phyloP scores from a whole-genome alignment of 1,140 invertebrate genomes.

The Parapsyche elsis region DNA sequence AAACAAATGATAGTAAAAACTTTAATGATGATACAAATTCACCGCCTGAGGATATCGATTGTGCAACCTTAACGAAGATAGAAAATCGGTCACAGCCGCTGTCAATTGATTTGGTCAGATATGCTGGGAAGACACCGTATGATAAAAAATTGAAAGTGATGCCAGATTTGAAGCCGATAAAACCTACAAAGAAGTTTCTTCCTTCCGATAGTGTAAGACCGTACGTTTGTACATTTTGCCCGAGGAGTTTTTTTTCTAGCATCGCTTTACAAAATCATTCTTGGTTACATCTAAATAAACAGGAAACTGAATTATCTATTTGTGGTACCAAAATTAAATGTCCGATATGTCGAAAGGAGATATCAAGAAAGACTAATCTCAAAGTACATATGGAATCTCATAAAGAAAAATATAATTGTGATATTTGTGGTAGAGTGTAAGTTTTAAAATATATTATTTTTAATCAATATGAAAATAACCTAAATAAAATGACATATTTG shows the following conservation, averaged over 20 bases:
- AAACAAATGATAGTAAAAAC: constrained; percentile 41
- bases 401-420: constrained; percentile 73
- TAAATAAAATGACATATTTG: too few species aligned
- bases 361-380: constrained; percentile 73
- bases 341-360: constrained; percentile 72
- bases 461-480: too few species aligned
- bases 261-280: constrained; percentile 64
- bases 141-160: constrained; percentile 44
- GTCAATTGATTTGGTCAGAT: constrained; percentile 47
- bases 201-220: constrained; percentile 57
- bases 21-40: constrained; percentile 8
- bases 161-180: constrained; percentile 58
- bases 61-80: constrained; percentile 39
- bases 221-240: constrained; percentile 60
- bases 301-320: constrained; percentile 54
- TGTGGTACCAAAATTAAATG: constrained; percentile 63
- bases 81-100: constrained; percentile 37
- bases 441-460: constrained; percentile 57
- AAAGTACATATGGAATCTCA: constrained; percentile 76
- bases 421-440: constrained; percentile 78
- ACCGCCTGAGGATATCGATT: neutral
- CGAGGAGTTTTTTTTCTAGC: constrained; percentile 61
- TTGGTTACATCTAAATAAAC: constrained; percentile 60
- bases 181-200: constrained; percentile 43
- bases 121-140: constrained; percentile 32